Evolutionary conservation across 2,113 vertebrate genomes (phyloP), one percentile per base, ranked within the genome.

Genomic region (Daubentonia madagascariensis): DNA sequence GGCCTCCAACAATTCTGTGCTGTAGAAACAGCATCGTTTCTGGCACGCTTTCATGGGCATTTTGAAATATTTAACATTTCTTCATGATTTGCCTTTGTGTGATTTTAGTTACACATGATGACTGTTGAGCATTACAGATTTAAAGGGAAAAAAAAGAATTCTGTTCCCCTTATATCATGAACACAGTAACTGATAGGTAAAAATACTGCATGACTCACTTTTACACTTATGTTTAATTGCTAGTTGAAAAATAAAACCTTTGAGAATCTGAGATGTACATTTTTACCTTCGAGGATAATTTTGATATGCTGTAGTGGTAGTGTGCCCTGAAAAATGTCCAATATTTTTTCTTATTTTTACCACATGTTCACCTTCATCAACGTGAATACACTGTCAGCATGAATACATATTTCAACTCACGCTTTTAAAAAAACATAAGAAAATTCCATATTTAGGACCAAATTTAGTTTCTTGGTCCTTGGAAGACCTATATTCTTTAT

Each of bases 31-130:
- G 0, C 54, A 50, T 93, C 95, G 37, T 93, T 79, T 89, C 97
- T 85, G 95, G 97, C 98, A 97, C 23, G 76, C 98, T 95, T 98
- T 87, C 28, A 16, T 97, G 97, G 97, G 96, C 98, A 96, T 81
- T 96, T 97, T 86, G 5, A 95, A 93, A 76, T 96, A 96, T 78
- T 97, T 91, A 97, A 94, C 17, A 0, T 86, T 85, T 96, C 94
- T 97, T 98, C 98, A 91, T 85, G 89, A 93, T 98, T 97, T 98
- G 94, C 92, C 88, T 98, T 98, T 98, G 94, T 91, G 94, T 85
- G 50, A 32, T 97, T 98, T 98, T 93, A 97, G 89, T 97, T 98
- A 91, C 93, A 94, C 92, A 72, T 57, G 28, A 95, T 91, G 96
- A 98, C 90, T 96, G 61, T 88, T 91, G 96, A 98, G 97, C 93